A percentile compares a stretch with the other conserved stretches of the same genome.
These are phyloP conservation scores for Mobula birostris DNA, from an alignment of 2,113 vertebrate species.

Conservation along the genomic window DNA sequence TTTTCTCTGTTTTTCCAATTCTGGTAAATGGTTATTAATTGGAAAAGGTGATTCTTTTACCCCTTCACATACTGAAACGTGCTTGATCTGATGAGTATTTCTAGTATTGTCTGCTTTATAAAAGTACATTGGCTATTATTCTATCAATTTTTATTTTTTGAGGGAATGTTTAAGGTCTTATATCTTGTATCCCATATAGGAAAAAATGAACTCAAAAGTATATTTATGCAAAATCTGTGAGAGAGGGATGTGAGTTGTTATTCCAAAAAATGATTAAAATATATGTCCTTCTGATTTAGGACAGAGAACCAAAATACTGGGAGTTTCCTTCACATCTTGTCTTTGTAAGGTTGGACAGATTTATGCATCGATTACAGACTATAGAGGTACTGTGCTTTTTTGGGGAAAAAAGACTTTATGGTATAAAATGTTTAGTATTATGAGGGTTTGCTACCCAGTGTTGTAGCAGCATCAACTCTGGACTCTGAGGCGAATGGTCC, in stretches of 20 bases:
- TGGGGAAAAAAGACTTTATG: too few relatives aligned
- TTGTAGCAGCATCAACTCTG: too few relatives aligned
- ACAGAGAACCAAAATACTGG: slow-evolving; percentile 49
- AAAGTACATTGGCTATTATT: background rate
- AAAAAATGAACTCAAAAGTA: background rate
- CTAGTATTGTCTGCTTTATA: background rate
- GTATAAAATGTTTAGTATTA: too few relatives aligned
- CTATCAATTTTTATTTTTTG: background rate
- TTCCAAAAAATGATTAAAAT: background rate
- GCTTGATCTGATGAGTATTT: too few relatives aligned
- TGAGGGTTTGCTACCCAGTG: too few relatives aligned
- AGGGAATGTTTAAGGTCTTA: background rate
- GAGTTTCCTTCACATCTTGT: slow-evolving; percentile 53
- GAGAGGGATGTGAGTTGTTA: background rate
- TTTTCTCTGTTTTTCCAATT: background rate
- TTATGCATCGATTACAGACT: slow-evolving; percentile 53
- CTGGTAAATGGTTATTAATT: background rate
- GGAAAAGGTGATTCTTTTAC: too few relatives aligned
- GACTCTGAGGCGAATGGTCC: too few relatives aligned
- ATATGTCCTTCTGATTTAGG: slow-evolving; percentile 41
- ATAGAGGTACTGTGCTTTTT: slow-evolving; percentile 54
- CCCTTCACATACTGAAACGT: too few relatives aligned
- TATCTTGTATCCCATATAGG: background rate
- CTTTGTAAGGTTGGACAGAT: slow-evolving; percentile 57
- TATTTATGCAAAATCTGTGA: background rate